Evolutionary conservation across 1,140 invertebrate genomes (phyloP).

Genomic region (Drosophila pectinifera): DNA sequence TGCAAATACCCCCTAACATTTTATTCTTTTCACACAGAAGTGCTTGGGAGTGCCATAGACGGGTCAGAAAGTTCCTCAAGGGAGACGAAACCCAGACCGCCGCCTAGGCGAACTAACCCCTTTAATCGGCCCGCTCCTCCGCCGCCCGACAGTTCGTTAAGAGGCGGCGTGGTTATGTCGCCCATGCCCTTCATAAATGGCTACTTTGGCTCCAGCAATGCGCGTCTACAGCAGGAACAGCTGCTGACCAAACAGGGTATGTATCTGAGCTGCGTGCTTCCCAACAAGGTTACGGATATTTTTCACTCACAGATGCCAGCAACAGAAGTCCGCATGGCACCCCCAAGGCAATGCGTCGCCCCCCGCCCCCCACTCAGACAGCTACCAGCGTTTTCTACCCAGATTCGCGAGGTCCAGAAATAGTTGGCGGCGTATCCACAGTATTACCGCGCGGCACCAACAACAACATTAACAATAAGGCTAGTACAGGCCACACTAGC

Average conservation of each 20-base stretch:
- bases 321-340: slow-evolving; percentile 55
- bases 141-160: slow-evolving; percentile 68
- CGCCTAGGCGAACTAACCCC: slow-evolving; percentile 89
- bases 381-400: slow-evolving; percentile 41
- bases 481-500: neutral
- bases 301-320: slow-evolving; percentile 58
- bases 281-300: slow-evolving; percentile 41
- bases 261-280: slow-evolving; percentile 48
- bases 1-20: neutral
- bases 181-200: slow-evolving; percentile 63
- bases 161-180: slow-evolving; percentile 43
- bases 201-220: slow-evolving; percentile 70
- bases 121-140: slow-evolving; percentile 87
- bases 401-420: slow-evolving; percentile 14
- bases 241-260: slow-evolving; percentile 34
- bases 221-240: slow-evolving; percentile 41
- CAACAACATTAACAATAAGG: slow-evolving; percentile 24
- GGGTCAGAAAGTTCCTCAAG: neutral
- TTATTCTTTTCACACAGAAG: slow-evolving; percentile 2
- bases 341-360: slow-evolving; percentile 19
- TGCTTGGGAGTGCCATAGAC: slow-evolving; percentile 19
- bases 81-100: slow-evolving; percentile 86
- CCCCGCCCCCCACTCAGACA: neutral
- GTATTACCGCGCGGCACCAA: slow-evolving; percentile 47
- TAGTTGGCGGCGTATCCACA: slow-evolving; percentile 19